These are phyloP conservation scores for Ptychoptera albimana DNA, from an alignment of 2,888 invertebrate species.

Conservation along the genomic window DNA sequence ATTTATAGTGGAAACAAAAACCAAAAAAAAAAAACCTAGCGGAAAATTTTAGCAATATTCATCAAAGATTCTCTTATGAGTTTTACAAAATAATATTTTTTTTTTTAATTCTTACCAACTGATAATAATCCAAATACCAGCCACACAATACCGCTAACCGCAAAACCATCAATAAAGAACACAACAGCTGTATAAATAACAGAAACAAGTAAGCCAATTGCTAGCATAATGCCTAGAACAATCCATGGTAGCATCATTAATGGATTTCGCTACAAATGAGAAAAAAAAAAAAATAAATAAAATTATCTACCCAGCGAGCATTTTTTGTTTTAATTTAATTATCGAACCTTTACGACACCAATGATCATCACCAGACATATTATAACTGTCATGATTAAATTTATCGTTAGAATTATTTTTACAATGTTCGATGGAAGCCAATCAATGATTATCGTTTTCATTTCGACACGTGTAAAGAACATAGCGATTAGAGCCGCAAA, in stretches of 20 bases:
- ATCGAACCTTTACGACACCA: conserved; percentile 55
- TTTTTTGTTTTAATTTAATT: conserved; percentile 1
- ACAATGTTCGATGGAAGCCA: conserved; percentile 50
- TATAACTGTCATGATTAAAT: conserved; percentile 66
- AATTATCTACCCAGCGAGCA: neutral
- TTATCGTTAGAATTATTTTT: conserved; percentile 62
- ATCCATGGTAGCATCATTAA: conserved; percentile 77
- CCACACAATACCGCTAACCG: conserved; percentile 40
- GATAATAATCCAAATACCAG: conserved; percentile 43
- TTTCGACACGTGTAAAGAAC: conserved; percentile 46
- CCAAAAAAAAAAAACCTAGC: neutral
- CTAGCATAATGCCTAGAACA: conserved; percentile 61
- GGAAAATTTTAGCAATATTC: too few relatives aligned
- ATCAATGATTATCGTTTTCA: conserved; percentile 64
- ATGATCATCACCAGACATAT: conserved; percentile 60
- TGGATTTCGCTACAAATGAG: conserved; percentile 50
- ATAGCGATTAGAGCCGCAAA: conserved; percentile 52
- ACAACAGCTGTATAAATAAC: conserved; percentile 63
- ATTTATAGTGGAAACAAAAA: neutral
- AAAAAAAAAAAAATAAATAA: conserved; percentile 1
- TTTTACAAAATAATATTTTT: too few relatives aligned
- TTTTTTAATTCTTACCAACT: conserved; percentile 34
- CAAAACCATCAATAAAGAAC: conserved; percentile 46
- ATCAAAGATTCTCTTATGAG: too few relatives aligned
- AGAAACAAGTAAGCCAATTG: conserved; percentile 59